Evolutionary conservation across 2,113 vertebrate genomes (phyloP).

Genomic region (Blennius ocellaris): DNA sequence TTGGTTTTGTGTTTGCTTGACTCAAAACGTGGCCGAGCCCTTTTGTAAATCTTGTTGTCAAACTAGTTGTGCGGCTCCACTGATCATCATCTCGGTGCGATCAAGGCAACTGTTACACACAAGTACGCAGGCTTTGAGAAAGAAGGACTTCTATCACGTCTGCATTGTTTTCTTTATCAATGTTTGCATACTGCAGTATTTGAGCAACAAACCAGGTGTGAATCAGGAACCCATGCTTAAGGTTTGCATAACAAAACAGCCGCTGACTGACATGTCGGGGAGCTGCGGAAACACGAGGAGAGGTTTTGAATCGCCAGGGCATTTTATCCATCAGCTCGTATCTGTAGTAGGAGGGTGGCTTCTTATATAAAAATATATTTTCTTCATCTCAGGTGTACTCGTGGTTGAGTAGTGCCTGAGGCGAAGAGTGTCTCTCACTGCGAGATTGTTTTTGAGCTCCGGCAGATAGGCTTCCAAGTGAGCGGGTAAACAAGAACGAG

Average conservation of each 20-base stretch:
- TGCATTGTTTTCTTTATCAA: conserved; percentile 9
- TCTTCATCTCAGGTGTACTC: not conserved
- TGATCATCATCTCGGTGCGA: too few relatives aligned
- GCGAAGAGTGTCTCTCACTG: not conserved
- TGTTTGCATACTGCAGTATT: conserved; percentile 8
- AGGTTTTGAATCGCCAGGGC: not conserved
- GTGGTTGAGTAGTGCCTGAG: not conserved
- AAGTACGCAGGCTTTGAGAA: not conserved
- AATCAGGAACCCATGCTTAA: not conserved
- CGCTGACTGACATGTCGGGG: not conserved
- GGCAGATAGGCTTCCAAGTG: not conserved
- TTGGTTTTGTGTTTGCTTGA: too few relatives aligned
- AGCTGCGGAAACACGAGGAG: not conserved
- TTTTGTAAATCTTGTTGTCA: too few relatives aligned
- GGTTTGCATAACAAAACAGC: conserved; percentile 40
- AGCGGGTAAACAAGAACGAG: not conserved
- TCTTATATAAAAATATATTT: not conserved
- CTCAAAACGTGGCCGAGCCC: too few relatives aligned
- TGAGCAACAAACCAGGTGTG: conserved; percentile 32
- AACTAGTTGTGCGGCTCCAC: too few relatives aligned
- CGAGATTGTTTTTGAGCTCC: not conserved
- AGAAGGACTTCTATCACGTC: not conserved
- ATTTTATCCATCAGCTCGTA: not conserved
- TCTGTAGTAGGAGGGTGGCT: too few relatives aligned
- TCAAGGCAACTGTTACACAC: too few relatives aligned